These are phyloP conservation scores for Anguilla anguilla DNA, from an alignment of 2,797 vertebrate genomes.

Conservation along the genomic window DNA sequence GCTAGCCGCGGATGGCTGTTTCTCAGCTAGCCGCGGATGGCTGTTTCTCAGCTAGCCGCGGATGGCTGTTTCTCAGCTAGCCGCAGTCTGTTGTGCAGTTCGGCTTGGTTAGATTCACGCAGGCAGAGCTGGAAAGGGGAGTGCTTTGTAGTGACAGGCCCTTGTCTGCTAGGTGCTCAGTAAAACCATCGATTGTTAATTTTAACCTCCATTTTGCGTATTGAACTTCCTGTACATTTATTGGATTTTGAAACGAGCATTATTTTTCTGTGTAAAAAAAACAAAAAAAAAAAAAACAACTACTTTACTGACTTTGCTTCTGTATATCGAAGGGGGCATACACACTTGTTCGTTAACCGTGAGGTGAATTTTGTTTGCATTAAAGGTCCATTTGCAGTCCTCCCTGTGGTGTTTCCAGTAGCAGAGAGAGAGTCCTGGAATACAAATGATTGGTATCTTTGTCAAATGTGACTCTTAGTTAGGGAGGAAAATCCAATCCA, in stretches of 20 bases:
- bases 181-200: background rate
- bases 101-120: background rate
- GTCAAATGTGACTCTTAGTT: background rate
- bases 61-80: too few relatives aligned
- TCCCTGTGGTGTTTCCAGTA: background rate
- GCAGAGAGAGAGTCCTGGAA: background rate
- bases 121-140: background rate
- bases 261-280: background rate
- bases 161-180: background rate
- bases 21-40: too few relatives aligned
- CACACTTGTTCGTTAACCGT: background rate
- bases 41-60: too few relatives aligned
- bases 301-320: background rate
- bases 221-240: background rate
- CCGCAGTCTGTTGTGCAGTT: background rate
- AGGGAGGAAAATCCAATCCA: background rate
- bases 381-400: background rate
- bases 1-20: too few relatives aligned
- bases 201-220: background rate
- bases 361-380: slow-evolving; percentile 2
- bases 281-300: background rate
- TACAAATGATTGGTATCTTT: background rate
- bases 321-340: background rate
- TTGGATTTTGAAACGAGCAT: background rate
- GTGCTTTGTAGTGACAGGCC: background rate